phyloP scores from a whole-genome alignment of 1,140 invertebrate genomes.

The Trialeurodes vaporariorum region DNA sequence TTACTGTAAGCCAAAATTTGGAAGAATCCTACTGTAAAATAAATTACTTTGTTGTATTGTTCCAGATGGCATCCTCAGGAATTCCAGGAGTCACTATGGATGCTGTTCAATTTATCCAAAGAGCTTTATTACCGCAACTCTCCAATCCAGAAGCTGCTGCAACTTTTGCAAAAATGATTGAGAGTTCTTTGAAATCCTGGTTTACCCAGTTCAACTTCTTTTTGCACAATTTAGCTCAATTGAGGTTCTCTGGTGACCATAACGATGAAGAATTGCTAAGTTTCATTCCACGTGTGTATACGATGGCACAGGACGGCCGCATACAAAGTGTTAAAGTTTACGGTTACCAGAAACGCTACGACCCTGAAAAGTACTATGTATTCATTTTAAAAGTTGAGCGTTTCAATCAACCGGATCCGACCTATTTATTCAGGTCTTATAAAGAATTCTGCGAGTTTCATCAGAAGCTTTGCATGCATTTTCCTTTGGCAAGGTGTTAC shows the following conservation, averaged over 20 bases:
- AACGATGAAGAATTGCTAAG: constrained; percentile 71
- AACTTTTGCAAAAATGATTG: constrained; percentile 83
- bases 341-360: constrained; percentile 87
- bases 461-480: constrained; percentile 83
- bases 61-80: constrained; percentile 85
- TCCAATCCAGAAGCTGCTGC: constrained; percentile 91
- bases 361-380: constrained; percentile 96
- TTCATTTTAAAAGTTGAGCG: constrained; percentile 82
- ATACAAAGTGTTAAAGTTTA: constrained; percentile 75
- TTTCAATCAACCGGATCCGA: constrained; percentile 68
- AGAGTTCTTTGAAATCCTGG: constrained; percentile 71
- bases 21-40: too few species aligned
- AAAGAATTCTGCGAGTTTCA: constrained; percentile 95
- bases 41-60: constrained; percentile 17
- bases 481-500: constrained; percentile 75
- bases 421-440: constrained; percentile 82
- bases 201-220: constrained; percentile 98
- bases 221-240: constrained; percentile 89
- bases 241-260: constrained; percentile 77
- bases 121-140: constrained; percentile 73
- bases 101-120: constrained; percentile 85
- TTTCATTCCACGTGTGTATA: constrained; percentile 88
- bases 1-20: too few species aligned
- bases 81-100: constrained; percentile 86
- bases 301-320: constrained; percentile 69